Base-by-base conservation (phyloP, 1,140 invertebrate genomes). In the Marisa cornuarietis region DNA sequence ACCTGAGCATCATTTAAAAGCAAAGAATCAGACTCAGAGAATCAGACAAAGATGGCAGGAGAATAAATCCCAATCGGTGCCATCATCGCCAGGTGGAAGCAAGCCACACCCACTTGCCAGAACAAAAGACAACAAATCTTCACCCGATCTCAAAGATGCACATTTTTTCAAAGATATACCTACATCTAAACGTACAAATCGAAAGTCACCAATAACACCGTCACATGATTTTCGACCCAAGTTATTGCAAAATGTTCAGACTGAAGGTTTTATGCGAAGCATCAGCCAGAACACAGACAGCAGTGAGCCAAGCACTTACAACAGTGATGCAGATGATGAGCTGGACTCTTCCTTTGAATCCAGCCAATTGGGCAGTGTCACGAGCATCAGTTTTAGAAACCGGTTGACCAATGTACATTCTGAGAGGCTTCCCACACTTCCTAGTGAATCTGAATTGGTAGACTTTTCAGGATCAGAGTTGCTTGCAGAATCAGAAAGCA, bases 261-360 rank as follows among this genome's bases (percentile, higher is more conserved):
- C 13, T 13, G 51, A 14, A 8, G 49, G 16, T 22, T 52, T 77
- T 14, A 26, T 77, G 13, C 42, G 76, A 52, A 77, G 76, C 49
- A 63, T 77, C 61, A 77, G 76, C n/a, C 42, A 77, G 42, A 68
- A 68, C 42, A 77, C 76, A 24, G 76, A 77, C 18, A 79, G 77
- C 54, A 82, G 79, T 68, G 83, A 78, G 31, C 79, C 82, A 7
- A 72, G 78, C 16, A 84, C 82, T 65, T 83, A 86, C 75, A 72
- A 63, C 26, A 84, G 83, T 80, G 85, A 86, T 81, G 85, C 85
- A 51, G 85, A 86, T 81, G 86, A 87, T 72, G 86, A 85, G 71
- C 75, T 73, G 69, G 86, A 85, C 42, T 77, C 74, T 22, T 81
- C 79, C 26, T 83, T 80, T 71, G 78, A 81, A 20, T 86, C 85